Base-by-base conservation (phyloP, 1,140 invertebrate genomes). In the Manduca sexta region DNA sequence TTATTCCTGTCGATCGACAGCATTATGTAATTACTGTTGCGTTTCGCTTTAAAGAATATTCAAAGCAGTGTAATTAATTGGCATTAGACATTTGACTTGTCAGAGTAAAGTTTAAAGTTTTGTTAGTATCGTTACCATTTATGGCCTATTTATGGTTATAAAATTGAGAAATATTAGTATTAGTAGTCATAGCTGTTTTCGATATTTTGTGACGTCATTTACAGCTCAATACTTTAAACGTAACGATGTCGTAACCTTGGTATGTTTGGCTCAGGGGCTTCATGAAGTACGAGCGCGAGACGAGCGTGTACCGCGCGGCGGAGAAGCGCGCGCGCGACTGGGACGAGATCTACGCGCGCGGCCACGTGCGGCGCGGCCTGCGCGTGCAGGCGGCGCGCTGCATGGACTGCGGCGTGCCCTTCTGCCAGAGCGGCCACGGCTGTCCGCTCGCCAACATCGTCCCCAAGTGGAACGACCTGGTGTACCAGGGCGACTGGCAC, bases 401-500 rank as follows among this genome's bases (percentile, higher is more conserved):
- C 83, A 99, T 99, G 98, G 98, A 99, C 65, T 99, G 98, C 86
- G 98, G 98, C 16, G 97, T 99, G 16, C 98, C 98, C 6, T 99
- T 99, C 87, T 99, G 98, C 79, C 98, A 99, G 87, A 97, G 95
- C 26, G 80, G 70, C 5, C 94, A 98, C 74, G 98, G 97, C 40
- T 99, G 98, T 86, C 98, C 98, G 1, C 89, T 99, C 11, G 97
- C 97, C 35, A 99, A 99, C 78, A 98, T 99, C 49, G 99, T 99
- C 71, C 98, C 98, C 15, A 98, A 98, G 87, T 99, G 97, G 96
- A 99, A 99, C 85, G 95, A 99, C 82, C 90, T 99, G 0, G 90
- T 99, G 2, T 99, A 95, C 86, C 92, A 94, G 56, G 93, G 94
- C 42, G 95, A 98, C 70, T 99, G 98, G 98, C 92, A 94, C 53